Evolutionary conservation across 1,140 invertebrate species (phyloP), one percentile per base, ranked within the genome.

Genomic region (Neelides sp.): DNA sequence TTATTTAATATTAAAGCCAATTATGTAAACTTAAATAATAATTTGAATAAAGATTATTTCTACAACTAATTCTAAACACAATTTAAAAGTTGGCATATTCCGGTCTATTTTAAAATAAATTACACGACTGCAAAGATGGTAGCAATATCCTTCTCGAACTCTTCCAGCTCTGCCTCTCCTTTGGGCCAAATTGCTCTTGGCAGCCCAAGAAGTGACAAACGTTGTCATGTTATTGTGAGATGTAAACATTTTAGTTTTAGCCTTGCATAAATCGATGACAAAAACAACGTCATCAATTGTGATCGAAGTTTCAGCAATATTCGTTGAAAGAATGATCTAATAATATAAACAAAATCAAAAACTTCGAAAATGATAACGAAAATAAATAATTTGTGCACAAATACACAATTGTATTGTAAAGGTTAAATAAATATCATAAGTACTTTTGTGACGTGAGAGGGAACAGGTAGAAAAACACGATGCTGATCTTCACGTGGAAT

Each of bases 261-360:
- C 85, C 69, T 93, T 93, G 64, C 91, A 92, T 30, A 83, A 83
- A 67, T 97, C 91, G 60, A 97, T 85, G 1, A 97, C 92, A 67
- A 84, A 95, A 1, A 96, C 91, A 5, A 97, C 84, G 66, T 97
- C 92, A 64, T 97, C 85, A 56, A 97, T 97, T 4, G 92, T 96
- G 42, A 96, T 91, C 5, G 90, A 91, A 0, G 87, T 89, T 71
- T 94, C 89, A 0, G 88, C 88, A 61, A 94, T 90, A 63, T 92
- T 92, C 0, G 89, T 93, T 1, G 88, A 80, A 12, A 93, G 64
- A 61, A 94, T 92, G 34, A 92, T 78, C 74, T 81, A 62, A 1
- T 66, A 65, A 43, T 27, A 43, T 50, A 19, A 43, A 28, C 10
- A 42, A 40, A 12, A 30, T 23, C 19, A 47, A 17, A 4, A 40